Conservation (phyloP, 2,797 vertebrate genomes). For the Urocyon cinereoargenteus region DNA sequence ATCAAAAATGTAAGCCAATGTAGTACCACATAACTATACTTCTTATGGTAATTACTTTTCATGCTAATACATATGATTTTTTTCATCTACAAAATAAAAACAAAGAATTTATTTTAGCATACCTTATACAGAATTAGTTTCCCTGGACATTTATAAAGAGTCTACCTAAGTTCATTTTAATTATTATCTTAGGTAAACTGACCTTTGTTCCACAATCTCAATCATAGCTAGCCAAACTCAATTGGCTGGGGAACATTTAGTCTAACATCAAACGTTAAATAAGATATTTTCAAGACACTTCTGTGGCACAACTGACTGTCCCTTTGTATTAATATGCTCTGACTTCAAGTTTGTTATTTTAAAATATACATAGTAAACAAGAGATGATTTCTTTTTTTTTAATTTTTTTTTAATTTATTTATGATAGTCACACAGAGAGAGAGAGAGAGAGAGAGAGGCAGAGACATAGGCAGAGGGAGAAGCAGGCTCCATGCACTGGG, state of each 20-base stretch:
- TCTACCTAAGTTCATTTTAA: background rate
- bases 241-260: background rate
- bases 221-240: background rate
- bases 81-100: background rate
- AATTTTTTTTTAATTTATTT: too few species aligned
- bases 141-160: background rate
- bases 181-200: background rate
- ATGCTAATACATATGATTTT: background rate
- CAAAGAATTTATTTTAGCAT: background rate
- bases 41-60: background rate
- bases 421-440: too few species aligned
- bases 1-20: background rate
- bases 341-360: background rate
- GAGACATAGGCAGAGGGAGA: too few species aligned
- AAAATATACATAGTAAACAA: background rate
- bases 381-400: background rate
- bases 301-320: background rate
- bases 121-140: background rate
- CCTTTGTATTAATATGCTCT: background rate
- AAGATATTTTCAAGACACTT: background rate
- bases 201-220: background rate
- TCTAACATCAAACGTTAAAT: background rate
- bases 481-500: too few species aligned
- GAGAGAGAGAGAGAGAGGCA: too few species aligned
- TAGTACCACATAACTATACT: background rate